These are phyloP conservation scores for Hesperophylax magnus DNA, from an alignment of 1,140 invertebrate genomes.

Conservation along the genomic window DNA sequence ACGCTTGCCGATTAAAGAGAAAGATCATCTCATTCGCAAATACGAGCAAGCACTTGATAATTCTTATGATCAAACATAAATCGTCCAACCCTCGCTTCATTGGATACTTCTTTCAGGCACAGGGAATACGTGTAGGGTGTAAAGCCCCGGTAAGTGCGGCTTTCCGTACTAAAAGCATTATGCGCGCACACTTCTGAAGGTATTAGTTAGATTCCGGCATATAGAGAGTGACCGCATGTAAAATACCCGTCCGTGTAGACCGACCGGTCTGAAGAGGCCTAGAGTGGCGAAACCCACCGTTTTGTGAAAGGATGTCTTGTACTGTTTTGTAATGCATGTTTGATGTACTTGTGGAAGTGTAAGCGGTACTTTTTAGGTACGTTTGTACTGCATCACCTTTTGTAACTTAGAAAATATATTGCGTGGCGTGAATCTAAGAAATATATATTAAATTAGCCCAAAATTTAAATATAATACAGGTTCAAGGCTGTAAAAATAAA, in stretches of 20 bases:
- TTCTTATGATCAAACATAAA: slow-evolving; percentile 14
- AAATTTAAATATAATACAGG: no score
- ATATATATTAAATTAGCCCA: no score
- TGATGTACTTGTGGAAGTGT: no score
- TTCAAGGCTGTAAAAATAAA: no score
- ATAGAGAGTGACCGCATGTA: slow-evolving; percentile 40
- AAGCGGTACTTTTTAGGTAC: no score
- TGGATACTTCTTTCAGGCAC: not conserved
- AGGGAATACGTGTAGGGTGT: slow-evolving; percentile 17
- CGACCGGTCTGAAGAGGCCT: not conserved
- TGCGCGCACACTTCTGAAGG: slow-evolving; percentile 32
- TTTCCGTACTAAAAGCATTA: slow-evolving; percentile 30
- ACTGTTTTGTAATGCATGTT: no score
- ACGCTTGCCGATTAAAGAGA: not conserved
- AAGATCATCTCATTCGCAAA: not conserved
- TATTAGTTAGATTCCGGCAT: slow-evolving; percentile 37
- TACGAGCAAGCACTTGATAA: not conserved
- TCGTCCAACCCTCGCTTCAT: not conserved
- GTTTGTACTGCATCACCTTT: no score
- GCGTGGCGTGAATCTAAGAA: no score
- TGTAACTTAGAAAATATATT: no score
- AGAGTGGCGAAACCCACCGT: no score
- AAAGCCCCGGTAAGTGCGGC: slow-evolving; percentile 8
- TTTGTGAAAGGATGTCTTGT: no score
- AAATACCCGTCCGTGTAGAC: slow-evolving; percentile 2